Base-by-base conservation (phyloP, 2,113 vertebrate genomes). In the Leptosomus discolor region DNA sequence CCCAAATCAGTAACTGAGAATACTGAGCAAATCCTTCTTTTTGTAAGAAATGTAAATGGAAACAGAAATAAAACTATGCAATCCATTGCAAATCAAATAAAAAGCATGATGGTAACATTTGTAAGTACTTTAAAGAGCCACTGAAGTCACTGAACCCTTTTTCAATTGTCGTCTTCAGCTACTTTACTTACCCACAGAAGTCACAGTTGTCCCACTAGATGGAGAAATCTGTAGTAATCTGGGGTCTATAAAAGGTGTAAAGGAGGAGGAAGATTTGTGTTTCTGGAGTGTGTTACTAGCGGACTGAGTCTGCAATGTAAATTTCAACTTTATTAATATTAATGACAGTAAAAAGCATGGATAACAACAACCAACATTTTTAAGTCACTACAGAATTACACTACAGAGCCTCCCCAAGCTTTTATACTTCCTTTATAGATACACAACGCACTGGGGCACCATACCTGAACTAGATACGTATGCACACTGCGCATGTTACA, bases 231-330 rank as follows among this genome's bases (percentile, higher is more conserved):
- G 99, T 93, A 99, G 99, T 97, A 99, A 99, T 96, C 99, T 98
- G 80, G 99, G 99, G 98, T 99, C 99, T 97, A 99, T 99, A 98
- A 99, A 99, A 93, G 99, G 99, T 91, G 99, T 99, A 98, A 99
- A 99, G 97, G 99, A 99, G 92, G 99, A 99, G 92, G 99, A 99
- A 90, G 99, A 99, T 99, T 99, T 99, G 98, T 99, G 99, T 99
- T 99, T 99, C 99, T 99, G 99, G 98, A 99, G 98, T 98, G 99
- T 99, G 98, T 99, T 99, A 98, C 99, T 99, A 98, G 99, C 99
- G 85, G 99, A 99, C 98, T 99, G 99, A 97, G 99, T 99, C 99
- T 99, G 96, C 92, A 98, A 98, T 97, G 98, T 96, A 98, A 98
- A 98, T 98, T 98, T 98, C 98, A 98, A 97, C 95, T 96, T 95